Conservation (phyloP, 1,140 invertebrate genomes). For the Listronotus bonariensis region DNA sequence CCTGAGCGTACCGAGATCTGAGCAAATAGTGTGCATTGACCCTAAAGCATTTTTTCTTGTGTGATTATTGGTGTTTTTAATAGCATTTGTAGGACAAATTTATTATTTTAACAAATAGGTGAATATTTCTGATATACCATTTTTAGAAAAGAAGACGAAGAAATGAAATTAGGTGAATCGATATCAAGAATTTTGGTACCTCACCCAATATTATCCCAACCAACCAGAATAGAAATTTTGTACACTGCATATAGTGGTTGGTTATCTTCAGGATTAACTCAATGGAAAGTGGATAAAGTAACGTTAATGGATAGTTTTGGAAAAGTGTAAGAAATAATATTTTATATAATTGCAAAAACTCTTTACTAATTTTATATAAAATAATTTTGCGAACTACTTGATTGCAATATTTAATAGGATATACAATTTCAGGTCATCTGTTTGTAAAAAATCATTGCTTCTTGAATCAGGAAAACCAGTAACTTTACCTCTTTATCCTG, state of each 20-base stretch:
- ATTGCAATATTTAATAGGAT: no score
- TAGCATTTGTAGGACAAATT: no score
- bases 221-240: conserved; percentile 71
- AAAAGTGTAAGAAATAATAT: conserved; percentile 63
- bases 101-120: no score
- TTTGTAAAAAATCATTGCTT: conserved; percentile 75
- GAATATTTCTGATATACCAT: no score
- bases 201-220: conserved; percentile 79
- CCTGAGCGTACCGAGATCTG: no score
- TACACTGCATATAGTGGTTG: conserved; percentile 91
- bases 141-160: conserved; percentile 76
- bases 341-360: background rate
- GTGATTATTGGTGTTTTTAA: no score
- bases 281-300: conserved; percentile 82
- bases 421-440: conserved; percentile 67
- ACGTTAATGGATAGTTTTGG: conserved; percentile 84
- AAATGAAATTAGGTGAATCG: conserved; percentile 70
- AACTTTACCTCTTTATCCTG: conserved; percentile 72
- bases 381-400: no score
- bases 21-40: no score
- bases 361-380: no score
- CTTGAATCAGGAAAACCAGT: conserved; percentile 76
- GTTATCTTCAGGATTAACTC: conserved; percentile 81
- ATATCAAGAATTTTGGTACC: conserved; percentile 83
- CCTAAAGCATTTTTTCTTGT: no score